Evolutionary conservation across 2,888 invertebrate genomes (phyloP), one percentile per base, ranked within the genome.

Genomic region (Eilema caniola): DNA sequence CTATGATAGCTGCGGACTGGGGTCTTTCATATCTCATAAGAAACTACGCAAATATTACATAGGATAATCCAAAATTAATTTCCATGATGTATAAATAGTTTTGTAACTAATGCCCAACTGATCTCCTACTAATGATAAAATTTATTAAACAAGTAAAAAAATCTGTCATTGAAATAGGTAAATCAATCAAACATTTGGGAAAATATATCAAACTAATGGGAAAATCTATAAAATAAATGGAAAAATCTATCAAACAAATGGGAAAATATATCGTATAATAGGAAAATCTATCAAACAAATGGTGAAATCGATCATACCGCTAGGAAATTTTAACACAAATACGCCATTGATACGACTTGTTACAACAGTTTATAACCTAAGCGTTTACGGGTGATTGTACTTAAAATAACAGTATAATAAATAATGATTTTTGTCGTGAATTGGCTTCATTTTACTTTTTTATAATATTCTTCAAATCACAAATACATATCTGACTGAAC

Each of bases 361-460:
- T 63, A 67, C 64, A 75, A 72, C 82, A 80, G 75, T 67, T 63
- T 72, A 71, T 66, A 74, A 66, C 28, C 47, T 82, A 76, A 71
- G 71, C 82, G 79, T 78, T 68, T 83, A 86, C 84, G 84, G 89
- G 88, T 88, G 88, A 86, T 80, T 89, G 87, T 86, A 87, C 73
- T 83, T 83, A 81, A 79, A 73, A 80, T 73, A 83, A 84, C 80
- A 81, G 79, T 85, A 86, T 86, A 84, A 84, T 84, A 81, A 72
- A 84, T 81, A 85, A 83, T 82, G 77, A 82, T 84, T 86, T 86
- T 85, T 87, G 89, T 88, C 90, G 89, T 89, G 87, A 70, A 74
- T 3, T 14, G 31, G 56, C 70, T 80, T 82, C 82, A 75, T 82
- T 79, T 72, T 73, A 73, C 37, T 16, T 69, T 10, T 11, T 31